Conservation (phyloP, 2,888 invertebrate genomes). For the Caradrina kadenii region DNA sequence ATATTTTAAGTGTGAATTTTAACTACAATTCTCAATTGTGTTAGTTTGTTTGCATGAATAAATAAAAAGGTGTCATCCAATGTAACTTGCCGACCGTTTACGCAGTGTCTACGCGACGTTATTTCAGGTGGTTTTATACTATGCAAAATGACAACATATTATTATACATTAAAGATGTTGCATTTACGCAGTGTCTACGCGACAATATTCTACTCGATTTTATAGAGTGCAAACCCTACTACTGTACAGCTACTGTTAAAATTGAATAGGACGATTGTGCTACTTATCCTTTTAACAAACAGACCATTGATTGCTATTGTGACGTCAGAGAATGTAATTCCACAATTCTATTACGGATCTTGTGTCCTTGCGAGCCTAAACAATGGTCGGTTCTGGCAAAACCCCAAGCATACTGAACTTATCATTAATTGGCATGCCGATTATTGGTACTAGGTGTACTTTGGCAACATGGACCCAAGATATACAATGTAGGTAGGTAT, state of each 20-base stretch:
- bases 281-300: conserved; percentile 6
- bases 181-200: neutral
- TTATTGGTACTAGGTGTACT: conserved; percentile 20
- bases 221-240: neutral
- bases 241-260: neutral
- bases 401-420: conserved; percentile 41
- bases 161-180: too few relatives aligned
- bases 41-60: neutral
- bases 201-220: neutral
- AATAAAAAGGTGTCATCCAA: too few relatives aligned
- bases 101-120: too few relatives aligned
- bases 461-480: conserved; percentile 9
- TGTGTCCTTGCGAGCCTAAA: conserved; percentile 39
- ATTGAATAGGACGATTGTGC: conserved; percentile 3
- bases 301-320: conserved; percentile 14
- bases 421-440: conserved; percentile 26
- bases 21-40: neutral
- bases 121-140: too few relatives aligned
- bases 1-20: neutral
- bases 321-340: conserved; percentile 22
- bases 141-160: too few relatives aligned
- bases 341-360: conserved; percentile 11
- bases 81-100: too few relatives aligned
- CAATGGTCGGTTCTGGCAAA: conserved; percentile 43
- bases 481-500: too few relatives aligned